These are phyloP conservation scores for Actinemys pallida DNA, from an alignment of 2,113 vertebrate species.

Conservation along the genomic window DNA sequence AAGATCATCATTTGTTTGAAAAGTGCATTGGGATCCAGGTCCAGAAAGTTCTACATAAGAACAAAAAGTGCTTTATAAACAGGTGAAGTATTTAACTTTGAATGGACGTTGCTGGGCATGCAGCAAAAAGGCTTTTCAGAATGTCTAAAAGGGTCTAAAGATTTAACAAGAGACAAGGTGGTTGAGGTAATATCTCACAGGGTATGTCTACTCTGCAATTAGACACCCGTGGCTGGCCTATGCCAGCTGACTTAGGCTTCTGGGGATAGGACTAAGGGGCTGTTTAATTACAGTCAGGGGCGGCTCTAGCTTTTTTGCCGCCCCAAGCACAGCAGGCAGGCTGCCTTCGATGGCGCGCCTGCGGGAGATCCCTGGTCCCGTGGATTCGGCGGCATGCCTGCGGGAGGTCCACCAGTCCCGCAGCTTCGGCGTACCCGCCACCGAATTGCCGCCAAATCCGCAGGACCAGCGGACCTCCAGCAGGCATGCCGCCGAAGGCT, in stretches of 20 bases:
- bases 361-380: too few relatives aligned
- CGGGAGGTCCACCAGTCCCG: too few relatives aligned
- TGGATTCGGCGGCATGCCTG: too few relatives aligned
- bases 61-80: slow-evolving; percentile 14
- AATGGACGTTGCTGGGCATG: slow-evolving; percentile 16
- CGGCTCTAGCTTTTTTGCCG: too few relatives aligned
- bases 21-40: slow-evolving; percentile 41
- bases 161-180: slow-evolving; percentile 10
- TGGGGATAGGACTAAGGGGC: background rate
- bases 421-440: too few relatives aligned
- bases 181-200: background rate
- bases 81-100: slow-evolving; percentile 58
- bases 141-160: slow-evolving; percentile 48
- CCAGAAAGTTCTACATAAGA: slow-evolving; percentile 33
- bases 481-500: too few relatives aligned
- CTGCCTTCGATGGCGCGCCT: too few relatives aligned
- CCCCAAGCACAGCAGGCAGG: too few relatives aligned
- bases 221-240: background rate
- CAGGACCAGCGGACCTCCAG: too few relatives aligned
- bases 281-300: background rate
- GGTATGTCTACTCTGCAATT: background rate
- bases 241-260: too few relatives aligned
- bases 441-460: too few relatives aligned
- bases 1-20: slow-evolving; percentile 39
- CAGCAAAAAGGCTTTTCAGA: slow-evolving; percentile 46